Evolutionary conservation across 2,113 vertebrate species (phyloP).

Genomic region (Oriolus oriolus): DNA sequence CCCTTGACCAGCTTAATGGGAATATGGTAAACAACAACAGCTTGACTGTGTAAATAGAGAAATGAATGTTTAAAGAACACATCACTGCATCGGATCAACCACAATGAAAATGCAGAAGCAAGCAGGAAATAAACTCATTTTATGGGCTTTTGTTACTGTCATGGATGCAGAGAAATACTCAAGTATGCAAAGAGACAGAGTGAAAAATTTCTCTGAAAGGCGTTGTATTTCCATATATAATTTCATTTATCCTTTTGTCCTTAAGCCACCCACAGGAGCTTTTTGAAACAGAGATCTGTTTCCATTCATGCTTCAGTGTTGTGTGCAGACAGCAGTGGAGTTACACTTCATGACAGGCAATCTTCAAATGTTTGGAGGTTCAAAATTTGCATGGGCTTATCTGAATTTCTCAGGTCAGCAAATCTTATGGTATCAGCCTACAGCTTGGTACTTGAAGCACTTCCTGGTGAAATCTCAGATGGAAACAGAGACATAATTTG

Average conservation of each 20-base stretch:
- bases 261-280: neutral
- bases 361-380: constrained; percentile 37
- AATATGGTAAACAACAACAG: constrained; percentile 7
- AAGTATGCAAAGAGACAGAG: neutral
- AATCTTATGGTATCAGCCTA: constrained; percentile 37
- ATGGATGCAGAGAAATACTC: neutral
- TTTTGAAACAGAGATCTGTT: constrained; percentile 17
- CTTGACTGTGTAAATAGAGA: constrained; percentile 5
- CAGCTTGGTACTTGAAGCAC: constrained; percentile 15
- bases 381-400: constrained; percentile 40
- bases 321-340: neutral
- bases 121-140: neutral
- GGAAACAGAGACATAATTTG: constrained; percentile 2
- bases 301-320: neutral
- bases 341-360: neutral
- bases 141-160: neutral
- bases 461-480: constrained; percentile 15
- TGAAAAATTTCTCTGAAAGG: neutral
- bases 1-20: neutral
- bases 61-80: constrained; percentile 12
- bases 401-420: constrained; percentile 46
- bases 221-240: neutral
- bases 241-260: neutral
- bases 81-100: neutral
- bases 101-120: neutral